Conservation (phyloP, 2,113 vertebrate species). For the Engystomops pustulosus region DNA sequence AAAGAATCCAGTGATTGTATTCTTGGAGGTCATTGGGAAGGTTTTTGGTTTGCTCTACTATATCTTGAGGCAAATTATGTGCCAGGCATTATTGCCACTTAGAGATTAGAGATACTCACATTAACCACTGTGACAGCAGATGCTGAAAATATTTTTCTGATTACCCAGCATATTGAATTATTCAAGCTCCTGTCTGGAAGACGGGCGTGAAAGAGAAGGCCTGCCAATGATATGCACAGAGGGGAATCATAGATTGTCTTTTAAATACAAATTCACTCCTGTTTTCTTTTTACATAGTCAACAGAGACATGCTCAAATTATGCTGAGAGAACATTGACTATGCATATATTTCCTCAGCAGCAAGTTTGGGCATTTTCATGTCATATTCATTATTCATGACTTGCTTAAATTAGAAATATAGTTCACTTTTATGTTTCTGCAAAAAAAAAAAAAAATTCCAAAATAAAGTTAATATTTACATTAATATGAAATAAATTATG, state of each 20-base stretch:
- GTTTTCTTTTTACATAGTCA: conserved; percentile 41
- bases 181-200: conserved; percentile 31
- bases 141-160: conserved; percentile 50
- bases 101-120: conserved; percentile 37
- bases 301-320: conserved; percentile 35
- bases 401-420: neutral
- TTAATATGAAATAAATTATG: neutral
- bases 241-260: conserved; percentile 47
- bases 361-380: conserved; percentile 12
- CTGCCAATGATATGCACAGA: conserved; percentile 47
- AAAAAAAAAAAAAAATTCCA: too few relatives aligned
- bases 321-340: conserved; percentile 33
- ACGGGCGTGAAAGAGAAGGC: neutral
- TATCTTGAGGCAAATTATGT: conserved; percentile 31
- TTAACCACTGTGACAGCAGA: conserved; percentile 45
- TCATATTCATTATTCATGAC: conserved; percentile 35
- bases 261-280: conserved; percentile 43
- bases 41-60: neutral
- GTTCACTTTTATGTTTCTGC: conserved; percentile 8
- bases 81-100: conserved; percentile 39
- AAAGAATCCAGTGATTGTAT: neutral
- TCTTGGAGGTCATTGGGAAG: conserved; percentile 28
- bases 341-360: conserved; percentile 42
- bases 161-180: conserved; percentile 44
- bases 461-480: conserved; percentile 3